Evolutionary conservation across 2,888 invertebrate genomes (phyloP).

Genomic region (Rhogogaster chlorosoma): DNA sequence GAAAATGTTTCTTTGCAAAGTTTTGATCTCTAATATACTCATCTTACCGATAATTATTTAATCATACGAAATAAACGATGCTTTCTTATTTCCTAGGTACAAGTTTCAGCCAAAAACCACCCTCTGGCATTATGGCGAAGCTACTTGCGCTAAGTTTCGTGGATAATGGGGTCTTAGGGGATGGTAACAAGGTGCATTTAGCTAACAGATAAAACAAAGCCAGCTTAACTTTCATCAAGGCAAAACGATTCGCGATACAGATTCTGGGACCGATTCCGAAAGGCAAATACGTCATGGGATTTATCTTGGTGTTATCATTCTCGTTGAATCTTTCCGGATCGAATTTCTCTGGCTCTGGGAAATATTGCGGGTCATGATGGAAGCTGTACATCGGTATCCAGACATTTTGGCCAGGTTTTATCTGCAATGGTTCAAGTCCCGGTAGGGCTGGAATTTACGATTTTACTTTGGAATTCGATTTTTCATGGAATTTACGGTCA

Average conservation of each 20-base stretch:
- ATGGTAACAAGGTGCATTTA: constrained; percentile 74
- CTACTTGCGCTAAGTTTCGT: background rate
- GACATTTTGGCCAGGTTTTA: constrained; percentile 58
- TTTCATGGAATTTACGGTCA: constrained; percentile 68
- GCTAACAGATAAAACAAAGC: constrained; percentile 73
- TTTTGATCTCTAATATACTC: no score
- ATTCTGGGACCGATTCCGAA: constrained; percentile 83
- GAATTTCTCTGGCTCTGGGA: constrained; percentile 72
- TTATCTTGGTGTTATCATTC: constrained; percentile 77
- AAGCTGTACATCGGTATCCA: constrained; percentile 69
- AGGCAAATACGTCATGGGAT: constrained; percentile 79
- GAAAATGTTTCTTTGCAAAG: no score
- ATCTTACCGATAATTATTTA: no score
- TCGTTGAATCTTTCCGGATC: constrained; percentile 78
- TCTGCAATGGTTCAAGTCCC: constrained; percentile 65
- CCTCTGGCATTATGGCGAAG: constrained; percentile 66
- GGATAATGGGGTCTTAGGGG: constrained; percentile 68
- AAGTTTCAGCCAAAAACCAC: constrained; percentile 65
- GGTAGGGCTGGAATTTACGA: constrained; percentile 69
- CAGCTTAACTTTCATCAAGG: constrained; percentile 76
- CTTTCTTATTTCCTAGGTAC: background rate
- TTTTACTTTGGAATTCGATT: constrained; percentile 68
- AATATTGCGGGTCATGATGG: constrained; percentile 68
- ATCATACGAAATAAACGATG: no score
- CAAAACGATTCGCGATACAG: constrained; percentile 81